Percentiles rank a stretch among this genome's conserved stretches.
Evolutionary conservation across 2,113 vertebrate species (phyloP).

Genomic region (Dissostichus mawsoni): DNA sequence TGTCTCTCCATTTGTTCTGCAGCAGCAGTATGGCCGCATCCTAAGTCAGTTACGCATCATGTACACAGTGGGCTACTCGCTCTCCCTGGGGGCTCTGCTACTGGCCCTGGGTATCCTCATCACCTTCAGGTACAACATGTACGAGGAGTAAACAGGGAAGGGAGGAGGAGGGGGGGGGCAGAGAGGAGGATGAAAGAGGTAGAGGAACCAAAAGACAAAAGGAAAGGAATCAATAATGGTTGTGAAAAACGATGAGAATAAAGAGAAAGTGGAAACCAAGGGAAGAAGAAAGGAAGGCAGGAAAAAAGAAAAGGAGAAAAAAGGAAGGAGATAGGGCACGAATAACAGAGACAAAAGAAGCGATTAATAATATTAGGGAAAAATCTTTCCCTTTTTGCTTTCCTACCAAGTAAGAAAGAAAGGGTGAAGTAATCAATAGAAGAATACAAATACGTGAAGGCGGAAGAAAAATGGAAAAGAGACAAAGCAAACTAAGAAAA

Average conservation of each 20-base stretch:
- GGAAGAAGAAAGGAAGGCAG: too few species aligned
- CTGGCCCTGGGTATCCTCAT: conserved; percentile 91
- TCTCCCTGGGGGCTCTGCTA: conserved; percentile 90
- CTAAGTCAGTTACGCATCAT: conserved; percentile 88
- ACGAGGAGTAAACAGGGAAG: not conserved
- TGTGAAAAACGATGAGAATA: not conserved
- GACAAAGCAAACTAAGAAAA: not conserved
- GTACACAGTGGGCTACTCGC: conserved; percentile 94
- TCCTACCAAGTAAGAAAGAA: not conserved
- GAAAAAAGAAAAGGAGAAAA: too few species aligned
- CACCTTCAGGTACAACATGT: conserved; percentile 88
- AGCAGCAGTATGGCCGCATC: conserved; percentile 87
- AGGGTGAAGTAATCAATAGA: not conserved
- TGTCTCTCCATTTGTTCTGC: conserved; percentile 39
- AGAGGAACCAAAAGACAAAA: not conserved
- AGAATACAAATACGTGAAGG: too few species aligned
- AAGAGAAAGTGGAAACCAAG: not conserved
- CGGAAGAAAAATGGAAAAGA: not conserved
- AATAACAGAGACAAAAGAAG: not conserved
- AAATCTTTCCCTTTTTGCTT: too few species aligned
- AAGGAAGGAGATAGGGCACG: not conserved
- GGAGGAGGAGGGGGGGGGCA: too few species aligned
- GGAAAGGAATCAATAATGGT: not conserved
- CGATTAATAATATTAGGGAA: not conserved
- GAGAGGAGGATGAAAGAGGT: not conserved